phyloP scores from a whole-genome alignment of 2,888 invertebrate genomes.

The Phaedon cochleariae region DNA sequence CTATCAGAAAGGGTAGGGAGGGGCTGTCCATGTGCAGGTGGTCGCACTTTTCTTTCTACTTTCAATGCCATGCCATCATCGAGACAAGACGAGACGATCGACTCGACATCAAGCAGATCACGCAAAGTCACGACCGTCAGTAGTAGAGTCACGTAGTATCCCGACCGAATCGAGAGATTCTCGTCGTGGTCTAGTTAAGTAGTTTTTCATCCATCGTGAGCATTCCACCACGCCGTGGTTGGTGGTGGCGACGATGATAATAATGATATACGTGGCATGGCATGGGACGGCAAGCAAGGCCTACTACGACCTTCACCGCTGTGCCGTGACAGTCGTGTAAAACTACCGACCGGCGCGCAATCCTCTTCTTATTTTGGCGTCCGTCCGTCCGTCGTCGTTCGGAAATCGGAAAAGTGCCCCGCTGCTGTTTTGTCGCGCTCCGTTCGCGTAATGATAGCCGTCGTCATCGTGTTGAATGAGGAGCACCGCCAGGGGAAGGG shows the following conservation, averaged over 20 bases:
- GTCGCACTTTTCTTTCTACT: conserved; percentile 57
- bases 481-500: conserved; percentile 61
- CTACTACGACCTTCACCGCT: neutral
- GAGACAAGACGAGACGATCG: no score
- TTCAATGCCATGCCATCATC: no score
- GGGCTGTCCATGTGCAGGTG: conserved; percentile 52
- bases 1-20: no score
- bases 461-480: conserved; percentile 57
- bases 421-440: conserved; percentile 49
- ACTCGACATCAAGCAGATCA: conserved; percentile 50
- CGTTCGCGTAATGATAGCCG: conserved; percentile 57
- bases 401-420: conserved; percentile 38
- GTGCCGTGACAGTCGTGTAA: conserved; percentile 16
- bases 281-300: neutral
- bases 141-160: no score
- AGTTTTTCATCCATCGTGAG: conserved; percentile 14
- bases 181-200: conserved; percentile 24
- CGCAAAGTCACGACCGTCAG: conserved; percentile 47
- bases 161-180: no score
- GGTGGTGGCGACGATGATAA: no score
- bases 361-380: neutral
- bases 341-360: conserved; percentile 39
- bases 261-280: neutral
- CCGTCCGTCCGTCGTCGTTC: conserved; percentile 20
- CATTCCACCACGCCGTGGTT: no score